Base-by-base conservation (phyloP, 2,888 invertebrate species). In the Rosalia funebris region DNA sequence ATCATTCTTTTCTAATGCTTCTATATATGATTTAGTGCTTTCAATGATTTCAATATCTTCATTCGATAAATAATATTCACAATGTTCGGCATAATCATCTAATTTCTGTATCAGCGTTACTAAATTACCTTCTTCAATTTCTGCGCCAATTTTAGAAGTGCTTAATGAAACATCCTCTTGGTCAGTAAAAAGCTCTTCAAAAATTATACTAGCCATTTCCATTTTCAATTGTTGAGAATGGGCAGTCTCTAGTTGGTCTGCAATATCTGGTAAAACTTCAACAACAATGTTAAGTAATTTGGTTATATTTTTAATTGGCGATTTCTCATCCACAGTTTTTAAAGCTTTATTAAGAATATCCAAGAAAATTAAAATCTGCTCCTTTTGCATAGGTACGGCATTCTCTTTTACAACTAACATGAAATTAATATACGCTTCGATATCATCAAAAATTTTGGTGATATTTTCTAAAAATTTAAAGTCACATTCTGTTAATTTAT, bases 231-330 rank as follows among this genome's bases (percentile, higher is more conserved):
- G 60, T 63, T 71, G 63, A 0, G 47, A 47, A 47, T 73, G 66
- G 15, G 68, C 75, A 39, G 58, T 34, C 57, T 77, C 72, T n/a
- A 80, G 57, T 57, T 79, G 75, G 16, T 69, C 57, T 5, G 74
- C 62, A 31, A 79, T 48, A 32, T 63, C 64, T 14, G 77, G 75
- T 37, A 77, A 47, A n/a, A 67, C 62, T 7, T 68, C 65, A 2
- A 71, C 58, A n/a, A 79, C 62, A 3, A 68, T 67, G 25, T 66
- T 69, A 15, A 79, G 47, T 15, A 71, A 63, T 32, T 65, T 60
- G 2, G 71, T 64, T 44, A 79, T 62, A 10, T 67, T 47, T 52
- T 63, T 70, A 12, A 77, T 70, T 1, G 72, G 65, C 7, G 77
- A 75, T 19, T 62, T 65, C 34, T 63, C 63, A 15, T 68, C 67